Conservation (phyloP, 2,113 vertebrate species). For the Pollachius pollachius region DNA sequence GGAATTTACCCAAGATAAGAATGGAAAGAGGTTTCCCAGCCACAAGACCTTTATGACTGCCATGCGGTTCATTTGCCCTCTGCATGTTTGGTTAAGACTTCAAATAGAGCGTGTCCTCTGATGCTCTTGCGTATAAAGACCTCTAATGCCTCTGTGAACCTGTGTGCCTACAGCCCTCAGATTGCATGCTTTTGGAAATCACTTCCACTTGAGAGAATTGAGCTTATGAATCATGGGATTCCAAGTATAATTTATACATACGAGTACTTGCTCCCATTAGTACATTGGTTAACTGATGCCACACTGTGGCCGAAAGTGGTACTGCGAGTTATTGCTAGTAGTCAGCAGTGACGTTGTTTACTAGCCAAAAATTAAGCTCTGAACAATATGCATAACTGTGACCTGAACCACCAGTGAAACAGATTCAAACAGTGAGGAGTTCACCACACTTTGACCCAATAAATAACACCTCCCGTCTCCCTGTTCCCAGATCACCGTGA, state of each 20-base stretch:
- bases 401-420: no score
- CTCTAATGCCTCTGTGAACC: background rate
- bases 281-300: constrained; percentile 56
- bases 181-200: no score
- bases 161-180: background rate
- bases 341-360: no score
- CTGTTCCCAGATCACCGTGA: constrained; percentile 75
- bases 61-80: constrained; percentile 4
- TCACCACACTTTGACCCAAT: no score
- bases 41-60: background rate
- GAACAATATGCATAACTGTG: no score
- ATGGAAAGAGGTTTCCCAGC: background rate
- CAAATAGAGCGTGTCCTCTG: no score
- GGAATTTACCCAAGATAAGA: constrained; percentile 11
- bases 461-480: background rate
- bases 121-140: no score
- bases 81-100: constrained; percentile 14
- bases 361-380: no score
- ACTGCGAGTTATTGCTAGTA: constrained; percentile 12
- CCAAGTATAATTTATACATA: background rate
- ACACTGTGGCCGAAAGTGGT: constrained; percentile 50
- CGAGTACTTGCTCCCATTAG: background rate
- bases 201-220: no score
- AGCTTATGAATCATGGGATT: background rate
- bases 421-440: background rate